phyloP scores from a whole-genome alignment of 2,888 invertebrate genomes.

The Phrixothrix hirtus region DNA sequence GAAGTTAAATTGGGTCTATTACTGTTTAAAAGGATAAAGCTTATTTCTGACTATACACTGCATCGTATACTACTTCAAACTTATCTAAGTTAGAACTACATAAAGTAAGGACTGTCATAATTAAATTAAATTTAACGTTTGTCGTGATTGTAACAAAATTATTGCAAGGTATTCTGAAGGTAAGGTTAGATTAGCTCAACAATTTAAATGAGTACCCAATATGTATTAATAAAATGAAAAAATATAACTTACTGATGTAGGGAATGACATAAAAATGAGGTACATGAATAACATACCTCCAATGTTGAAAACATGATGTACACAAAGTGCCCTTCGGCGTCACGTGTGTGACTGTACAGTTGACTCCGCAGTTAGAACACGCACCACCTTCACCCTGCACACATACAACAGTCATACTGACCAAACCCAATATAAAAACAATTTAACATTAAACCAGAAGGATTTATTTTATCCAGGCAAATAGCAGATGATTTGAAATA shows the following conservation, averaged over 20 bases:
- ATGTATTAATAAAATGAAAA: not conserved
- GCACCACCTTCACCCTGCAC: conserved; percentile 57
- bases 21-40: no score
- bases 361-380: conserved; percentile 69
- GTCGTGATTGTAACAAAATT: no score
- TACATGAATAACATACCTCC: conserved; percentile 67
- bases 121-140: no score
- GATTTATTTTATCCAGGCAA: conserved; percentile 7
- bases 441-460: conserved; percentile 5
- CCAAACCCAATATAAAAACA: conserved; percentile 37
- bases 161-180: no score
- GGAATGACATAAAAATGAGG: conserved; percentile 15
- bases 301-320: conserved; percentile 83
- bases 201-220: no score
- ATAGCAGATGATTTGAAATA: conserved; percentile 14
- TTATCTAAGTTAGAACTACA: no score
- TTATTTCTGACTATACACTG: no score
- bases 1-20: no score
- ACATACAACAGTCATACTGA: conserved; percentile 52
- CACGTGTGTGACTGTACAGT: conserved; percentile 73
- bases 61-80: no score
- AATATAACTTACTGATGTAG: conserved; percentile 4
- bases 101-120: no score
- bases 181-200: no score
- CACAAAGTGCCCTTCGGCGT: conserved; percentile 80